Evolutionary conservation across 2,113 vertebrate genomes (phyloP).

Genomic region (mouse (Mus musculus)): GRCm39 chr2:181011501-181012000

Average conservation of each 20-base stretch:
- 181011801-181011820: neutral
- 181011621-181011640: neutral
- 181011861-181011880: neutral
- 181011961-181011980: neutral
- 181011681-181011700: neutral
- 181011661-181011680: neutral
- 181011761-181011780: neutral
- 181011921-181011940: neutral
- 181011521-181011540: neutral
- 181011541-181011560: neutral
- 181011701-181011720: neutral
- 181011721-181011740: neutral
- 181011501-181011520: neutral
- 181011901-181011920: neutral
- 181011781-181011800: neutral
- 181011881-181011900: neutral
- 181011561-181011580: neutral
- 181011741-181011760: neutral
- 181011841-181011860: neutral
- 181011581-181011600: neutral
- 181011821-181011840: neutral
- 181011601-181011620: neutral
- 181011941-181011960: neutral
- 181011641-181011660: neutral
- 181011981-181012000: neutral